phyloP scores from a whole-genome alignment of 2,797 vertebrate genomes.

The Clarias laeviceps region DNA sequence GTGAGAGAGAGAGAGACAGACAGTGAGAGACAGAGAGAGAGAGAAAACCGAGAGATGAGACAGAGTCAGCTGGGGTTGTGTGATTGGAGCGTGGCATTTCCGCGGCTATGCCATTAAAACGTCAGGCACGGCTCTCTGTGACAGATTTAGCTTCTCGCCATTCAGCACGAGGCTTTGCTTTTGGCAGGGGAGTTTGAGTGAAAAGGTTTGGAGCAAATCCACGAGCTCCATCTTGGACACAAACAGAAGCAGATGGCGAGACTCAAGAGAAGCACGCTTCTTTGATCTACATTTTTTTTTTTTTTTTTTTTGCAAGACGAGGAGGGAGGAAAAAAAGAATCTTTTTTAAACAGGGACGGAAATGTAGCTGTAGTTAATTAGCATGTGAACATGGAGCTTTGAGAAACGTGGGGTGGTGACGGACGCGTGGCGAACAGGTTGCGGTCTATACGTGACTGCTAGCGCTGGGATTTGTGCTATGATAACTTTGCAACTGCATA shows the following conservation, averaged over 20 bases:
- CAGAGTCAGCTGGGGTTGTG: constrained; percentile 44
- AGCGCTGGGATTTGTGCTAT: not conserved
- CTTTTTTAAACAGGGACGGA: constrained; percentile 34
- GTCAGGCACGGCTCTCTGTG: constrained; percentile 43
- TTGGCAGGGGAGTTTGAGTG: constrained; percentile 41
- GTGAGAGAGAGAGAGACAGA: not conserved
- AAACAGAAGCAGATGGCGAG: constrained; percentile 56
- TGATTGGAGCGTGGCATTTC: constrained; percentile 55
- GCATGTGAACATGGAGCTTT: constrained; percentile 19
- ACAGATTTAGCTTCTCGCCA: constrained; percentile 54
- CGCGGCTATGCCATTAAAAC: constrained; percentile 48
- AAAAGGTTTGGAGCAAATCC: constrained; percentile 48
- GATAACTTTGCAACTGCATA: not conserved
- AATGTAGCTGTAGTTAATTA: constrained; percentile 35
- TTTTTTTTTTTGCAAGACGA: no score
- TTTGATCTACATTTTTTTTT: constrained; percentile 40
- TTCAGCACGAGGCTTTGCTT: constrained; percentile 33
- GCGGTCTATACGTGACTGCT: not conserved
- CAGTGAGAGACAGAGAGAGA: not conserved
- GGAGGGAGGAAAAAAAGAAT: not conserved
- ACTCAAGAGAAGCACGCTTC: constrained; percentile 44
- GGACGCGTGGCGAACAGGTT: not conserved
- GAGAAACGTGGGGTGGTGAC: constrained; percentile 7
- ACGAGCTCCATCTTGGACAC: constrained; percentile 42
- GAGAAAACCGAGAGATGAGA: constrained; percentile 32